Percentiles rank a stretch among this genome's conserved stretches.
These are phyloP conservation scores for Drosophila bifasciata DNA, from an alignment of 1,140 invertebrate species.

Conservation along the genomic window DNA sequence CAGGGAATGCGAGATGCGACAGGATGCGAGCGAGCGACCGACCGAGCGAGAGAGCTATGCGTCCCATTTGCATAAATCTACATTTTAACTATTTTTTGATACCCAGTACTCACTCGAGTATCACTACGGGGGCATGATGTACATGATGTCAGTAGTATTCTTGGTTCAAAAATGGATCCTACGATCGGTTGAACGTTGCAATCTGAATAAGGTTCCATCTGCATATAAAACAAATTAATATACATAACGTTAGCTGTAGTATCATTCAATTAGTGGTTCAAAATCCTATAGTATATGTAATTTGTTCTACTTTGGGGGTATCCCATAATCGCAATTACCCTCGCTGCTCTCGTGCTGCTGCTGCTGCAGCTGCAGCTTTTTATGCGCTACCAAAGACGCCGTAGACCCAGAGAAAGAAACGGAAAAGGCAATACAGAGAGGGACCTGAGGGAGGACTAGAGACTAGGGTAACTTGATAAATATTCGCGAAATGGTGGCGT, in stretches of 20 bases:
- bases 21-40: constrained; percentile 55
- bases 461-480: constrained; percentile 54
- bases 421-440: constrained; percentile 8
- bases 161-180: too few species aligned
- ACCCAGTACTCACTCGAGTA: neutral
- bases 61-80: constrained; percentile 78
- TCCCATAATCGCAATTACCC: neutral
- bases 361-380: constrained; percentile 11
- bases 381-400: constrained; percentile 28
- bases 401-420: constrained; percentile 6
- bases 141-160: too few species aligned
- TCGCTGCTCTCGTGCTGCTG: neutral
- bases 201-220: too few species aligned
- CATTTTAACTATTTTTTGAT: constrained; percentile 68
- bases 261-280: too few species aligned
- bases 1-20: constrained; percentile 52
- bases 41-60: constrained; percentile 26
- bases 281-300: too few species aligned
- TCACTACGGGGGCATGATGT: too few species aligned
- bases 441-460: constrained; percentile 6
- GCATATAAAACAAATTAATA: too few species aligned
- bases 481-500: constrained; percentile 54
- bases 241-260: too few species aligned
- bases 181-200: too few species aligned
- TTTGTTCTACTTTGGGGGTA: too few species aligned